Evolutionary conservation across 2,797 vertebrate species (phyloP), one percentile per base, ranked within the genome.

Genomic region (Mormyrus proboscirostris): DNA sequence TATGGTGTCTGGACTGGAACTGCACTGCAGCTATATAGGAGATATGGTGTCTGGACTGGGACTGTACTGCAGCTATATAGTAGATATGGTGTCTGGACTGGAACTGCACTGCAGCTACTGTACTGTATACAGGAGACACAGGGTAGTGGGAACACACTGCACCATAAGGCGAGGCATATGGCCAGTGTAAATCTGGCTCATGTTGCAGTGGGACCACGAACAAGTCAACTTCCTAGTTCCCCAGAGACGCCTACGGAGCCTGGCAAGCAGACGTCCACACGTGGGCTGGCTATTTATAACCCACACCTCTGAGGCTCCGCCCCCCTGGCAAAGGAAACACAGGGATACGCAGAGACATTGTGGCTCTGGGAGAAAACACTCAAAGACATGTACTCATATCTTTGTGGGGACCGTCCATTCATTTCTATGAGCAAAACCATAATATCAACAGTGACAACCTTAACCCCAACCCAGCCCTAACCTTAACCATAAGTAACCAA

Each of bases 211-310:
- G 51, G 16, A 16, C 51, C 8, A 4, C 4, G 10, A 47, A 6
- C 50, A 8, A 76, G 47, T 4, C 38, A 33, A 29, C 53, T 9
- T 82, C 76, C 57, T 5, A 12, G 38, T 22, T 89, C 79, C 41
- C 41, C 88, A 85, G 88, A 10, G 79, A 38, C 6, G 38, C 22
- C n/a, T 12, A 14, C 6, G 10, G 59, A 88, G 87, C 12, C n/a
- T 57, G 88, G 76, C 19, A 44, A 22, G 14, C 62, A 25, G 25
- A 82, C 44, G 9, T 59, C 50, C 50, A 47, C 62, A 87, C 53
- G 3, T 4, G 47, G 47, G 83, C 49, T 87, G n/a, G 84, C 85
- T 79, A 89, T 89, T 89, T 79, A 79, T 87, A 79, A 76, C 65
- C 38, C 65, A 41, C 49, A n/a, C 22, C 29, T 73, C 14, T 9